These are phyloP conservation scores for Agapornis roseicollis DNA, from an alignment of 2,113 vertebrate genomes.

Conservation along the genomic window DNA sequence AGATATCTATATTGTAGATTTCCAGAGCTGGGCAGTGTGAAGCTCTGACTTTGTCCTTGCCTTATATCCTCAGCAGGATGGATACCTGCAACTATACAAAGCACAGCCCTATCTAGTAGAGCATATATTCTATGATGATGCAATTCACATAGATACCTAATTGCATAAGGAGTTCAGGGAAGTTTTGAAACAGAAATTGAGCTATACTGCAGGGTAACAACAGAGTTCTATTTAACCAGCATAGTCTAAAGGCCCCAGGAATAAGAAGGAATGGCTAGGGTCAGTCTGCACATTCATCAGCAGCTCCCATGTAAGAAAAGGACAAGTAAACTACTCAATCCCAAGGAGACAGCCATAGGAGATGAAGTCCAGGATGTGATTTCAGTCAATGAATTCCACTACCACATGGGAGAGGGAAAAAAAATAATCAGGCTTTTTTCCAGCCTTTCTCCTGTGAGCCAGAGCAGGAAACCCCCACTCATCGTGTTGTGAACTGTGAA, in stretches of 20 bases:
- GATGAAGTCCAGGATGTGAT: background rate
- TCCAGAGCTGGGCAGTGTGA: background rate
- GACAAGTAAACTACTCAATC: background rate
- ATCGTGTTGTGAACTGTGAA: rapidly evolving
- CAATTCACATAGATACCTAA: background rate
- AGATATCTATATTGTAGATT: background rate
- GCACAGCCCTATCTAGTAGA: background rate
- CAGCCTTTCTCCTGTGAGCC: background rate
- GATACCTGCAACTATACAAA: background rate
- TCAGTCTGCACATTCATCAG: background rate
- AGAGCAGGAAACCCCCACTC: background rate
- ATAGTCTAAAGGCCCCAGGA: background rate
- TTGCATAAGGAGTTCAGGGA: background rate
- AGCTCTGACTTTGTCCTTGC: background rate
- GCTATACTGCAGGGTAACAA: background rate
- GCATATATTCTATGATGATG: background rate
- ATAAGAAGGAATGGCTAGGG: background rate
- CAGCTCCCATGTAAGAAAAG: background rate
- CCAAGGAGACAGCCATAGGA: background rate
- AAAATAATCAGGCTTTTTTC: background rate
- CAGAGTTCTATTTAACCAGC: background rate
- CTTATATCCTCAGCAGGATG: background rate
- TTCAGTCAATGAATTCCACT: background rate
- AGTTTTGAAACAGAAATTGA: background rate
- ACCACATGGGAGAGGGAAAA: background rate